These are phyloP conservation scores for Lophius piscatorius DNA, from an alignment of 2,113 vertebrate genomes.

Conservation along the genomic window DNA sequence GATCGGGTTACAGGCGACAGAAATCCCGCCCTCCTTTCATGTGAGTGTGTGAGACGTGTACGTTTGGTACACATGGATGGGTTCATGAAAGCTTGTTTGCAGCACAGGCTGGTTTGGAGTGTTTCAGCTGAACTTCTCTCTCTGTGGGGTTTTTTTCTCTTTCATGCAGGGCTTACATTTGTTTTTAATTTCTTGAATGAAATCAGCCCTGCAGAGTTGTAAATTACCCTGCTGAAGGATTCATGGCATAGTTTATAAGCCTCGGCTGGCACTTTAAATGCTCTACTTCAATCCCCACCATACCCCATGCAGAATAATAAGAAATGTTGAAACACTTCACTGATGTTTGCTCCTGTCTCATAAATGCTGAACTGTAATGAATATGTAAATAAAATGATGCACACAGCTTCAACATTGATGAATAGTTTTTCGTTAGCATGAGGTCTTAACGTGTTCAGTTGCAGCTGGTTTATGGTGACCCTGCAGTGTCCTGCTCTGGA, in stretches of 20 bases:
- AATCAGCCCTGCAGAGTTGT: slow-evolving; percentile 54
- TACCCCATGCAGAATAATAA: slow-evolving; percentile 42
- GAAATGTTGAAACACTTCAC: slow-evolving; percentile 47
- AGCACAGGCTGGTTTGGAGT: slow-evolving; percentile 51
- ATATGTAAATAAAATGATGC: slow-evolving; percentile 41
- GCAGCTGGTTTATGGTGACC: slow-evolving; percentile 4
- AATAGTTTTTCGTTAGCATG: neutral
- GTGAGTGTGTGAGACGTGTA: too few relatives aligned
- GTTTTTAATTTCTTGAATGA: slow-evolving; percentile 57
- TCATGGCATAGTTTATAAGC: slow-evolving; percentile 53
- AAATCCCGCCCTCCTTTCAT: slow-evolving; percentile 1
- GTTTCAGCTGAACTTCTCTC: slow-evolving; percentile 37
- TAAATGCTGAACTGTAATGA: slow-evolving; percentile 49
- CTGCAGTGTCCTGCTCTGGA: neutral
- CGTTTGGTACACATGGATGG: too few relatives aligned
- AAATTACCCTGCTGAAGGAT: slow-evolving; percentile 60
- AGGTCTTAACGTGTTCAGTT: slow-evolving; percentile 26
- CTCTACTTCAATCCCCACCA: slow-evolving; percentile 50
- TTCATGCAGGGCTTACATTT: slow-evolving; percentile 51
- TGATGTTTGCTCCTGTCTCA: slow-evolving; percentile 48
- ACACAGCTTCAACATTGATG: slow-evolving; percentile 4
- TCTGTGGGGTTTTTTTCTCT: slow-evolving; percentile 24
- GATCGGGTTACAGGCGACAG: neutral
- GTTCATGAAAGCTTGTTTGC: slow-evolving; percentile 14
- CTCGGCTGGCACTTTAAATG: slow-evolving; percentile 60